phyloP scores from a whole-genome alignment of 2,113 vertebrate species.

The Semicossyphus pulcher region DNA sequence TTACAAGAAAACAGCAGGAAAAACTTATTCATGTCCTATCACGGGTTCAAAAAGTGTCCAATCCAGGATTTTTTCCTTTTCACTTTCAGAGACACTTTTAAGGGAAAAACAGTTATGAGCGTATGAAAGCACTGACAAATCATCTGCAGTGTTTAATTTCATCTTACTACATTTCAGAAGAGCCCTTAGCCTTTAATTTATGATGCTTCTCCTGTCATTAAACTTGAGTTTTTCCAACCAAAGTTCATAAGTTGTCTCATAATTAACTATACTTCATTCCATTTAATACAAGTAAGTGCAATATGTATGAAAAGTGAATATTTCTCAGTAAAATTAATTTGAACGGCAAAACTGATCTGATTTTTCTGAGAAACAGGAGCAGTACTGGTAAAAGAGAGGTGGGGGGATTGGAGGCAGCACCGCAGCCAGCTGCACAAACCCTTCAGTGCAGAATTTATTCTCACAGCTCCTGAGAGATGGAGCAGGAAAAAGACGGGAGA shows the following conservation, averaged over 20 bases:
- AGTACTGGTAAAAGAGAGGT: neutral
- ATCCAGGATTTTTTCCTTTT: conserved; percentile 14
- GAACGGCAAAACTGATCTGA: neutral
- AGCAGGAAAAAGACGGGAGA: conserved; percentile 29
- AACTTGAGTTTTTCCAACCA: neutral
- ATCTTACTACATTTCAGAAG: neutral
- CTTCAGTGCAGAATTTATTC: conserved; percentile 37
- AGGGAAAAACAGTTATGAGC: conserved; percentile 2
- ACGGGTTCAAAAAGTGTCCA: conserved; percentile 11
- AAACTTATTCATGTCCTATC: conserved; percentile 59
- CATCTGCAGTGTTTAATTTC: neutral
- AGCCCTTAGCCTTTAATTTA: neutral
- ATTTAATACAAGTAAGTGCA: neutral
- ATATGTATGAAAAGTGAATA: neutral
- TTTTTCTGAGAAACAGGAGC: neutral
- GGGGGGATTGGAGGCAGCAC: neutral
- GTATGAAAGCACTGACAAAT: neutral
- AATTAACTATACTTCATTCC: neutral
- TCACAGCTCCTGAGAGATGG: conserved; percentile 34
- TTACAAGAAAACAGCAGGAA: conserved; percentile 58
- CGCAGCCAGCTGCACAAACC: conserved; percentile 55
- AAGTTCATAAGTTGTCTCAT: neutral
- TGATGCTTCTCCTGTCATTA: neutral
- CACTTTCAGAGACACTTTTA: conserved; percentile 10
- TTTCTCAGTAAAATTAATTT: neutral